Percentiles rank a stretch among this genome's conserved stretches.
These are phyloP conservation scores for Grapholita molesta DNA, from an alignment of 1,140 invertebrate genomes.

Conservation along the genomic window DNA sequence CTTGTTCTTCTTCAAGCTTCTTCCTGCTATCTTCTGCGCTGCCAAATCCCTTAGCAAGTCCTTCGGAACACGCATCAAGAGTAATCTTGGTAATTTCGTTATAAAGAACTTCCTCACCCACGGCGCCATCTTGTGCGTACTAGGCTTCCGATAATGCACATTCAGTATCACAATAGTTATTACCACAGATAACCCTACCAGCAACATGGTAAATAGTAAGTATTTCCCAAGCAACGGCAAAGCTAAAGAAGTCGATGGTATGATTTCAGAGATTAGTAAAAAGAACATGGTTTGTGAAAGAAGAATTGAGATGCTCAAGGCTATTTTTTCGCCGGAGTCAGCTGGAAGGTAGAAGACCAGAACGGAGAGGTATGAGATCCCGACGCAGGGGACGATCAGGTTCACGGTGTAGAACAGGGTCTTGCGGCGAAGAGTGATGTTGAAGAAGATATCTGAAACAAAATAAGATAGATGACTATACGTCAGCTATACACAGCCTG, in stretches of 20 bases:
- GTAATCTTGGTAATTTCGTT: constrained; percentile 87
- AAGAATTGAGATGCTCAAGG: constrained; percentile 98
- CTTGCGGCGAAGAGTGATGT: constrained; percentile 96
- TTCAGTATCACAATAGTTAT: constrained; percentile 99
- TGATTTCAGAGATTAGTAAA: constrained; percentile 97
- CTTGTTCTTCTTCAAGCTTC: constrained; percentile 81
- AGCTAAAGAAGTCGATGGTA: constrained; percentile 98
- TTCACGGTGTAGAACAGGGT: constrained; percentile 98
- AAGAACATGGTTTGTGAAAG: constrained; percentile 99
- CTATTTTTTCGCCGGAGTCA: constrained; percentile 99
- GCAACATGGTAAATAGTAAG: constrained; percentile 98
- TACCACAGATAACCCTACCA: constrained; percentile 97
- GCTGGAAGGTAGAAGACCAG: constrained; percentile 98
- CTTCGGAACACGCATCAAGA: constrained; percentile 92
- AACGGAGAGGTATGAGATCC: constrained; percentile 94
- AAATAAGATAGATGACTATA: constrained; percentile 22
- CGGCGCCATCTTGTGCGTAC: constrained; percentile 97
- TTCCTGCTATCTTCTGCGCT: constrained; percentile 85
- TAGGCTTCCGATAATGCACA: constrained; percentile 99
- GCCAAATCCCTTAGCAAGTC: constrained; percentile 88
- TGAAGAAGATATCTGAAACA: constrained; percentile 96
- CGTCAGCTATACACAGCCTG: not conserved
- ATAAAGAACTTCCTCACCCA: constrained; percentile 95
- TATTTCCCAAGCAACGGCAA: constrained; percentile 98
- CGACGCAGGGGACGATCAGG: constrained; percentile 95